Conservation (phyloP, 2,888 invertebrate species). For the Hybos culiciformis region DNA sequence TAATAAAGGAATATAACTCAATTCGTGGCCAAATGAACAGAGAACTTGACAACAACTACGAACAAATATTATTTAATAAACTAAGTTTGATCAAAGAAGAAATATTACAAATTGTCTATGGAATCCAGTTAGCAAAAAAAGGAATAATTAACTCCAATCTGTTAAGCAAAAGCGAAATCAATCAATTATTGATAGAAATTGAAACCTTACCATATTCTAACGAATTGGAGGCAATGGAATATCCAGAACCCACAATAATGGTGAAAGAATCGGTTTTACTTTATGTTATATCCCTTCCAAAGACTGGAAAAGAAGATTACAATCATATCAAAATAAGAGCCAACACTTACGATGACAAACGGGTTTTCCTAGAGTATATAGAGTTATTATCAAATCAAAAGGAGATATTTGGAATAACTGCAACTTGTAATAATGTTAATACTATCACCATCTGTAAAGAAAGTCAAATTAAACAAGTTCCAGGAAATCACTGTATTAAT, state of each 20-base stretch:
- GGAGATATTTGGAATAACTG: background rate
- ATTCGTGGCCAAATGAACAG: background rate
- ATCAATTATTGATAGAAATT: background rate
- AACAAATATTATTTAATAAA: slow-evolving; percentile 3
- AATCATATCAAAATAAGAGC: background rate
- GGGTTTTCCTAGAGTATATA: background rate
- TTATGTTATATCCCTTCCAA: slow-evolving; percentile 3
- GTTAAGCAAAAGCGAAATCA: background rate
- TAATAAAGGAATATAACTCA: background rate
- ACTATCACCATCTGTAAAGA: slow-evolving; percentile 1
- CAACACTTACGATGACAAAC: background rate
- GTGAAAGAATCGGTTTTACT: background rate
- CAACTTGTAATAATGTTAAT: background rate
- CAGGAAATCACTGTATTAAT: no score
- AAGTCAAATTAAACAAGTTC: background rate
- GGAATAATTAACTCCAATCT: slow-evolving; percentile 1
- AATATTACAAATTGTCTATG: background rate
- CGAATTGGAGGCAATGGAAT: slow-evolving; percentile 5
- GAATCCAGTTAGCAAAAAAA: background rate
- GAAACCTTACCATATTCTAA: slow-evolving; percentile 6
- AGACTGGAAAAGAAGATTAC: background rate
- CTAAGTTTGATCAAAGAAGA: background rate
- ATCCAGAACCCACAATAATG: slow-evolving; percentile 1
- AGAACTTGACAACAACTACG: background rate
- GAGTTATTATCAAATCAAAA: slow-evolving; percentile 1